phyloP scores from a whole-genome alignment of 2,797 vertebrate species.

The Oceanodroma leucorhoa region DNA sequence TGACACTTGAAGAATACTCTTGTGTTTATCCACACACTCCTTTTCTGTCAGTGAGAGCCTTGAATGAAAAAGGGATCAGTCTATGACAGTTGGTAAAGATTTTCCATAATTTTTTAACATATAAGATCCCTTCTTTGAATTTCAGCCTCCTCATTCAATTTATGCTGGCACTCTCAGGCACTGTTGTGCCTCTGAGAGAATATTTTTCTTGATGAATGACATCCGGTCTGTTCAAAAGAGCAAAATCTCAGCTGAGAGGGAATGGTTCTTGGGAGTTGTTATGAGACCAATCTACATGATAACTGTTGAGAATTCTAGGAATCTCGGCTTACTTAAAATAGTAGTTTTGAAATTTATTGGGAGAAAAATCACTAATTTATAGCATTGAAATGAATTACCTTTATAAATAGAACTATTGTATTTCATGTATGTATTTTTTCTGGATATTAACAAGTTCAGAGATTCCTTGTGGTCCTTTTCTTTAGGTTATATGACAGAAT shows the following conservation, averaged over 20 bases:
- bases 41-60: neutral
- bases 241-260: neutral
- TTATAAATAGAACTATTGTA: neutral
- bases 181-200: neutral
- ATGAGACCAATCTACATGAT: neutral
- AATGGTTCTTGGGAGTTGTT: neutral
- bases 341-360: neutral
- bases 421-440: neutral
- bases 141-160: neutral
- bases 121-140: neutral
- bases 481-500: neutral
- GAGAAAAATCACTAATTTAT: neutral
- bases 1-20: conserved; percentile 20
- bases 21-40: neutral
- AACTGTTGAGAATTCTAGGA: neutral
- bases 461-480: neutral
- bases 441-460: neutral
- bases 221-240: neutral
- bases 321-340: neutral
- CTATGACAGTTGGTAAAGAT: conserved; percentile 18
- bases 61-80: neutral
- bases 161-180: neutral
- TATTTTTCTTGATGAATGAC: conserved; percentile 10
- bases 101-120: conserved; percentile 25
- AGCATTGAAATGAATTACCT: neutral